Conservation (phyloP, 1,140 invertebrate genomes). For the Diachasma alloeum region DNA sequence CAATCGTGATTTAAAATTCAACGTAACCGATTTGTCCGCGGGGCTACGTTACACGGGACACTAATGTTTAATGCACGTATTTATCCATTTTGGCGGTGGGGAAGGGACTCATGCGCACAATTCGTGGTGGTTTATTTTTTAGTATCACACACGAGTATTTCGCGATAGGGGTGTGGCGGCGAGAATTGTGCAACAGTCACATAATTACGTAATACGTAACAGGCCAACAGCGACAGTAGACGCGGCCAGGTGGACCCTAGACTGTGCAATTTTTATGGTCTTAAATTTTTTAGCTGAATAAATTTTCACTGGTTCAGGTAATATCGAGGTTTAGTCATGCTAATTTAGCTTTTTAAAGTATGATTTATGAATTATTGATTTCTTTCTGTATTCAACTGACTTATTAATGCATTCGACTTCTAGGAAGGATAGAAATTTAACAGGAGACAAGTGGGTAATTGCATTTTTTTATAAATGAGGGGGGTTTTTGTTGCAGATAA, state of each 20-base stretch:
- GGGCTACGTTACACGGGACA: neutral
- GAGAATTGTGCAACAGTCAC: slow-evolving; percentile 4
- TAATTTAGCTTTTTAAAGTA: neutral
- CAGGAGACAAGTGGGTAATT: too few relatives aligned
- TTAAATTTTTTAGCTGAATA: neutral
- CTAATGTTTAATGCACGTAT: neutral
- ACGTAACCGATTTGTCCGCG: neutral
- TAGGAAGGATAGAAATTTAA: too few relatives aligned
- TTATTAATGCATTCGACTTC: too few relatives aligned
- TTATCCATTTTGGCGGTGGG: neutral
- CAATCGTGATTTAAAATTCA: neutral
- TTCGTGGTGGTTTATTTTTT: neutral
- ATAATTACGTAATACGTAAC: slow-evolving; percentile 5
- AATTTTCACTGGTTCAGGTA: neutral
- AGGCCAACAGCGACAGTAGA: slow-evolving; percentile 5
- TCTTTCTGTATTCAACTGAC: neutral
- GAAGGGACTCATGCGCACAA: neutral
- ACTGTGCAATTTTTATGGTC: neutral
- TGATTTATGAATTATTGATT: neutral
- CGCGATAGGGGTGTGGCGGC: neutral
- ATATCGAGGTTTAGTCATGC: neutral
- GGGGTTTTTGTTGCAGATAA: too few relatives aligned
- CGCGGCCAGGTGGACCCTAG: neutral
- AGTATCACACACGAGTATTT: neutral
- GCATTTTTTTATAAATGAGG: too few relatives aligned